These are phyloP conservation scores for Heloderma charlesbogerti DNA, from an alignment of 2,113 vertebrate species.

Conservation along the genomic window DNA sequence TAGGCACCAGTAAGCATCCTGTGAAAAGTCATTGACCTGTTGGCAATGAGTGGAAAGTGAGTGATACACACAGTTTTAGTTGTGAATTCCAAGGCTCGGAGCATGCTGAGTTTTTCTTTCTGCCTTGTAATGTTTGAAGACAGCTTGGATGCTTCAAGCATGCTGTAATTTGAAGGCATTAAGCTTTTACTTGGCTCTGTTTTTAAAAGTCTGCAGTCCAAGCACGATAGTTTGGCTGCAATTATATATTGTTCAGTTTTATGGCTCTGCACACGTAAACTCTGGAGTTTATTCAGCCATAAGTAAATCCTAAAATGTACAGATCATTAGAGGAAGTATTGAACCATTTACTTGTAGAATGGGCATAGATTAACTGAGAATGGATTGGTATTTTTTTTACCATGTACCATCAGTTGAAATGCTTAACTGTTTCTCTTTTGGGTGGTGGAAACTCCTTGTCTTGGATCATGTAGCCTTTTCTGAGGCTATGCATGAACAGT, in stretches of 20 bases:
- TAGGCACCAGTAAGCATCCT: neutral
- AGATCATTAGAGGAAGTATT: conserved; percentile 69
- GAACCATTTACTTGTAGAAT: conserved; percentile 70
- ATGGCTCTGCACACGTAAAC: conserved; percentile 55
- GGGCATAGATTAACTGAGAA: conserved; percentile 63
- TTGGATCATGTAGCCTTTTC: neutral
- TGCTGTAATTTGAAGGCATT: conserved; percentile 45
- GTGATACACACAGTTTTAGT: conserved; percentile 11
- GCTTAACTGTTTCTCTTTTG: conserved; percentile 34
- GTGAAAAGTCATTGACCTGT: conserved; percentile 39
- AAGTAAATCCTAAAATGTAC: conserved; percentile 63
- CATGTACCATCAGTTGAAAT: conserved; percentile 20
- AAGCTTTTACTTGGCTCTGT: conserved; percentile 35
- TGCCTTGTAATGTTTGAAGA: conserved; percentile 23
- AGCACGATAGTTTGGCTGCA: conserved; percentile 36
- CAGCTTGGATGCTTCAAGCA: conserved; percentile 19
- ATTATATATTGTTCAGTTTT: conserved; percentile 63
- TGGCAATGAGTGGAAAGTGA: conserved; percentile 33
- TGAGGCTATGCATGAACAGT: neutral
- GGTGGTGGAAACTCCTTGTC: conserved; percentile 10
- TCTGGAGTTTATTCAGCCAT: conserved; percentile 67
- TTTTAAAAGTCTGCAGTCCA: conserved; percentile 37
- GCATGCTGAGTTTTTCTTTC: conserved; percentile 49
- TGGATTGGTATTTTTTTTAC: conserved; percentile 22
- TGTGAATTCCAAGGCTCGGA: conserved; percentile 50